Evolutionary conservation across 1,140 invertebrate species (phyloP).

Genomic region (Heliconius nattereri): DNA sequence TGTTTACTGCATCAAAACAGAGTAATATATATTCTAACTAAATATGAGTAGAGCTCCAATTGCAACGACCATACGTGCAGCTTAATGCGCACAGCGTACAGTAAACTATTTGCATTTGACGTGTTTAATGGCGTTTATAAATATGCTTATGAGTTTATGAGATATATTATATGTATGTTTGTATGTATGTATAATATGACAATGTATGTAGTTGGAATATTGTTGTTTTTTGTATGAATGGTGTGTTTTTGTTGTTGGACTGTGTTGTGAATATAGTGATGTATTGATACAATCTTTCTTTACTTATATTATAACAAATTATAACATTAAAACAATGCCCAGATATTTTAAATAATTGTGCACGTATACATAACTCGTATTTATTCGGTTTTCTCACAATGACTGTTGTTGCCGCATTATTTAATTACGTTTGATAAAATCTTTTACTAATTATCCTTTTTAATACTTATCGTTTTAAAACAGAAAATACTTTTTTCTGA

Average conservation of each 20-base stretch:
- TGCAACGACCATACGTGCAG: neutral
- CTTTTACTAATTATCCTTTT: neutral
- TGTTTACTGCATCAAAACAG: neutral
- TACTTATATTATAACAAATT: too few species aligned
- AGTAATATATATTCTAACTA: neutral
- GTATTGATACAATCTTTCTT: too few species aligned
- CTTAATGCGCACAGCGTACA: neutral
- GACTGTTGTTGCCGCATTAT: neutral
- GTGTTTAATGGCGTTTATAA: slow-evolving; percentile 21
- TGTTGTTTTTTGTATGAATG: neutral
- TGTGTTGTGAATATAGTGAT: too few species aligned
- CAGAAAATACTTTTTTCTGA: too few species aligned
- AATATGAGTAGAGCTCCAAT: slow-evolving; percentile 17
- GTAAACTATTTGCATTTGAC: slow-evolving; percentile 23
- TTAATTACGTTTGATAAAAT: neutral
- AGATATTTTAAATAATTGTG: too few species aligned
- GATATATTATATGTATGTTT: neutral
- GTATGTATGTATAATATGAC: neutral
- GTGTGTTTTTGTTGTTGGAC: too few species aligned
- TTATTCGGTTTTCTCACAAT: neutral
- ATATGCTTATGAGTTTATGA: neutral
- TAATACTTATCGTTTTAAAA: neutral
- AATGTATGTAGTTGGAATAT: neutral
- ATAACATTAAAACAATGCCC: too few species aligned
- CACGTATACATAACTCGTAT: neutral